Percentiles rank a stretch among this genome's conserved stretches.
phyloP scores from a whole-genome alignment of 2,888 invertebrate species.

The Epinotia nisella region DNA sequence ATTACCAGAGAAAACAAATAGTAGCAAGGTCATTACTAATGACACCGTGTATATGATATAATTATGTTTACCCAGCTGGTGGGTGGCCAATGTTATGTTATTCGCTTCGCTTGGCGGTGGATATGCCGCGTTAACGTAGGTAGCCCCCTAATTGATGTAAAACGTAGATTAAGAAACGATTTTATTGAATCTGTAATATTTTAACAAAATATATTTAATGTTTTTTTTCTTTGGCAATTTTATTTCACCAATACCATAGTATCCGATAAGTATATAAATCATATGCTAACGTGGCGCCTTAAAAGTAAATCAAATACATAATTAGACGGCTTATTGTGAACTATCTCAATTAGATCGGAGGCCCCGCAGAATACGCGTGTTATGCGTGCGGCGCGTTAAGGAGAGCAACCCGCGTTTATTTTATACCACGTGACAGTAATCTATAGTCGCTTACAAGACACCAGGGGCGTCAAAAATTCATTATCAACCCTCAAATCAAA shows the following conservation, averaged over 20 bases:
- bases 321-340: too few relatives aligned
- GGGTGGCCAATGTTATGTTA: slow-evolving; percentile 48
- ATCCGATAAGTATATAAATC: not conserved
- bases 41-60: slow-evolving; percentile 3
- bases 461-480: too few relatives aligned
- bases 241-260: slow-evolving; percentile 29
- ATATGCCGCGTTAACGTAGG: slow-evolving; percentile 45
- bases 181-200: slow-evolving; percentile 84
- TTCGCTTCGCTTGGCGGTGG: slow-evolving; percentile 44
- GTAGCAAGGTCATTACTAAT: slow-evolving; percentile 10
- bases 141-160: slow-evolving; percentile 51
- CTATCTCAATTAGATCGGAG: too few relatives aligned
- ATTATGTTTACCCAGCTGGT: slow-evolving; percentile 27
- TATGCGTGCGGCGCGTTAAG: too few relatives aligned
- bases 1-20: slow-evolving; percentile 24
- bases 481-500: too few relatives aligned
- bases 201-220: slow-evolving; percentile 83
- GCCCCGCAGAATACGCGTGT: too few relatives aligned
- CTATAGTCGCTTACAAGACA: too few relatives aligned
- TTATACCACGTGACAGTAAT: too few relatives aligned
- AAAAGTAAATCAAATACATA: too few relatives aligned
- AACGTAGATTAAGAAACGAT: slow-evolving; percentile 66
- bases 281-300: too few relatives aligned
- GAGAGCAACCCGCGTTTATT: too few relatives aligned
- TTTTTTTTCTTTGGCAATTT: slow-evolving; percentile 65